Evolutionary conservation across 2,113 vertebrate genomes (phyloP).

Genomic region (Oncorhynchus masou): DNA sequence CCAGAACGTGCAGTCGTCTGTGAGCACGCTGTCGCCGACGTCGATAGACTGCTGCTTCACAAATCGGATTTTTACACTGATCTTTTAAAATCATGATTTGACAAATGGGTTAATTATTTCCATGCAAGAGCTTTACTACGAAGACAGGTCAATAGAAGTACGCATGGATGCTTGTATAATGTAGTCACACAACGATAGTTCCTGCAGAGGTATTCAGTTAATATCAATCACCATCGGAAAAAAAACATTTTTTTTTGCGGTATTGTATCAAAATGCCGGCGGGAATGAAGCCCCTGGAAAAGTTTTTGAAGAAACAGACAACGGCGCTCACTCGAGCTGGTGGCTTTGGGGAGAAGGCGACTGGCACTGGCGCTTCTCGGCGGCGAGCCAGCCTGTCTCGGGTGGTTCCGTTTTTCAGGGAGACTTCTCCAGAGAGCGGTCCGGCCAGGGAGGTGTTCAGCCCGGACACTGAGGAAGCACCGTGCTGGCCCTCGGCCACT

Average conservation of each 20-base stretch:
- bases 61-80: not conserved
- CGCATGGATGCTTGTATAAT: slow-evolving; percentile 7
- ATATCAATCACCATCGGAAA: slow-evolving; percentile 18
- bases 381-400: slow-evolving; percentile 84
- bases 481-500: slow-evolving; percentile 69
- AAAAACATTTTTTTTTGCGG: slow-evolving; percentile 22
- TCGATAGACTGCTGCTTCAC: not conserved
- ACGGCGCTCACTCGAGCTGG: slow-evolving; percentile 82
- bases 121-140: not conserved
- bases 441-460: slow-evolving; percentile 78
- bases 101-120: slow-evolving; percentile 6
- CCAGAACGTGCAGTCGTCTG: slow-evolving; percentile 14
- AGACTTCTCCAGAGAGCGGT: slow-evolving; percentile 77
- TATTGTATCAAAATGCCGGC: slow-evolving; percentile 72
- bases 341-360: slow-evolving; percentile 76
- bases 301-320: slow-evolving; percentile 93
- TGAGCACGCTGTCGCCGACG: not conserved
- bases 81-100: not conserved
- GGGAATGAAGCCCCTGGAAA: slow-evolving; percentile 92
- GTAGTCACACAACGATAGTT: slow-evolving; percentile 15
- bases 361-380: slow-evolving; percentile 65
- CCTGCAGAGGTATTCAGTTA: not conserved
- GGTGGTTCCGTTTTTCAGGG: slow-evolving; percentile 87
- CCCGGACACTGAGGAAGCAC: slow-evolving; percentile 77
- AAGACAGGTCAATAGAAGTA: not conserved